Conservation (phyloP, 2,888 invertebrate species). For the Calameuta idolon region DNA sequence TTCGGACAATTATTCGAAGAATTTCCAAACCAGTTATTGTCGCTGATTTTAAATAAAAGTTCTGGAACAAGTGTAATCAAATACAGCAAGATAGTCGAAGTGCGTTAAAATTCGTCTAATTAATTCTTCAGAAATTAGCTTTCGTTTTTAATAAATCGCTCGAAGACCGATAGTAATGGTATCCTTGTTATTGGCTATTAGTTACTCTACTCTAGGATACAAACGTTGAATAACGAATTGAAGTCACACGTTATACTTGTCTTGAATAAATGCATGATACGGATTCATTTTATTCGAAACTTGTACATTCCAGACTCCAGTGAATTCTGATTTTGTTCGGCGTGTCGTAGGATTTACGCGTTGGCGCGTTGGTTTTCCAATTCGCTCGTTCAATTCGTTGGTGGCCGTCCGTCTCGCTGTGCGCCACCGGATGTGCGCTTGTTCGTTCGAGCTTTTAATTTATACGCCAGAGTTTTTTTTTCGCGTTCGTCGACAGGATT, state of each 20-base stretch:
- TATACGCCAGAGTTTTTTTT: background rate
- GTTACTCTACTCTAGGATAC: background rate
- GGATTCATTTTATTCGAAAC: background rate
- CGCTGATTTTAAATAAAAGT: background rate
- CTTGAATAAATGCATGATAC: background rate
- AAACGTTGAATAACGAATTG: background rate
- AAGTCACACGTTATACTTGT: background rate
- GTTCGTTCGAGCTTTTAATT: background rate
- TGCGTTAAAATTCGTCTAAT: background rate
- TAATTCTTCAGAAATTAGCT: background rate
- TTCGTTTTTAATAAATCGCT: background rate
- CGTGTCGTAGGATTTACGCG: conserved; percentile 26
- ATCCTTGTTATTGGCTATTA: background rate
- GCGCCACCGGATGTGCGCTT: conserved; percentile 16
- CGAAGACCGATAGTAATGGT: background rate
- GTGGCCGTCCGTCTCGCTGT: conserved; percentile 27
- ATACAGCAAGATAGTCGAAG: background rate
- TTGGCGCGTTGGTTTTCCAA: conserved; percentile 34
- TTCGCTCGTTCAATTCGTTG: conserved; percentile 29
- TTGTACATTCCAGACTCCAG: background rate
- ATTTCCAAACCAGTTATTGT: background rate
- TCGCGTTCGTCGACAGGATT: background rate
- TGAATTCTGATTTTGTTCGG: background rate
- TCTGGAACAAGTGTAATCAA: background rate
- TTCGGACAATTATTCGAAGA: background rate